phyloP scores from a whole-genome alignment of 2,888 invertebrate genomes.

The Eristalis pertinax region DNA sequence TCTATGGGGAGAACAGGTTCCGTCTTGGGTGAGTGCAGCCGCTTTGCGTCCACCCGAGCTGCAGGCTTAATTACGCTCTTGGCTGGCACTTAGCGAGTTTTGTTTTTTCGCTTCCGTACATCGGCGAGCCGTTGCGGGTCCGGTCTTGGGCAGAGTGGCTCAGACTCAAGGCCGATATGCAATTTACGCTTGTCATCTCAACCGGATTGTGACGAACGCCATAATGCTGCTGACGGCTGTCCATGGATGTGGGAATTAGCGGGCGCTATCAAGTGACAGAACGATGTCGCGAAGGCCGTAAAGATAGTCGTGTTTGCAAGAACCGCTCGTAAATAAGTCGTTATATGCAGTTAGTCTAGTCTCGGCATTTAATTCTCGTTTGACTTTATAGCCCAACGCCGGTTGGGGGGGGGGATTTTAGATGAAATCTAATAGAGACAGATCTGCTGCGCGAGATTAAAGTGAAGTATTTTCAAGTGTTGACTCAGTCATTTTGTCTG shows the following conservation, averaged over 20 bases:
- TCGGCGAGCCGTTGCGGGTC: not conserved
- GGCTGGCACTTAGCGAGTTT: not conserved
- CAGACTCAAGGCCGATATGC: constrained; percentile 43
- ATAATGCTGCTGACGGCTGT: not conserved
- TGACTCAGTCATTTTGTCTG: not conserved
- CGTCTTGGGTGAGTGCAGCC: not conserved
- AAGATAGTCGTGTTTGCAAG: not conserved
- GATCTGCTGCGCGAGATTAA: too few relatives aligned
- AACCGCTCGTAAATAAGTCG: not conserved
- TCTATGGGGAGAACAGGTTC: not conserved
- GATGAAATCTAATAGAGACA: too few relatives aligned
- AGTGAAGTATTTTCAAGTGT: not conserved
- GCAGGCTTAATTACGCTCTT: not conserved
- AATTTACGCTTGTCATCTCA: constrained; percentile 28
- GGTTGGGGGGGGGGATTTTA: too few relatives aligned
- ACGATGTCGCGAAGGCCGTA: not conserved
- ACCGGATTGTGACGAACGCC: constrained; percentile 27
- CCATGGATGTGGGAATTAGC: not conserved
- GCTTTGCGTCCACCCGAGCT: not conserved
- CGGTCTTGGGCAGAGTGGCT: constrained; percentile 30
- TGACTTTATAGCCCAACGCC: not conserved
- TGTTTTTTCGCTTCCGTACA: constrained; percentile 43
- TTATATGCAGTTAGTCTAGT: not conserved
- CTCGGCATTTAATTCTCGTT: not conserved
- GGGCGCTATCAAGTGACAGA: not conserved